Percentiles rank a stretch among this genome's conserved stretches.
These are phyloP conservation scores for Vulpes lagopus DNA, from an alignment of 2,113 vertebrate genomes.

Conservation along the genomic window DNA sequence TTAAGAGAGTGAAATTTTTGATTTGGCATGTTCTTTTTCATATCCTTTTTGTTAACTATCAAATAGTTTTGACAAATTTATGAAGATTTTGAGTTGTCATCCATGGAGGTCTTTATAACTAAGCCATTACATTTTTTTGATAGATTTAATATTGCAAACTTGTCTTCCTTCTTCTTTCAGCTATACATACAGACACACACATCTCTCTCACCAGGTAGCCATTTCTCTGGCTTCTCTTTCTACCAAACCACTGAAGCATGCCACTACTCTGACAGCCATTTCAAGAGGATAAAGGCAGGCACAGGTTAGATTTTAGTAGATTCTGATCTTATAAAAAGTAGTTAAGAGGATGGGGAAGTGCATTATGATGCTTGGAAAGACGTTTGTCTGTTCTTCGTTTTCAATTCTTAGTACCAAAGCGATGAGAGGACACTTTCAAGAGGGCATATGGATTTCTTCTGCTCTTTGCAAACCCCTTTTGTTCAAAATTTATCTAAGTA, in stretches of 20 bases:
- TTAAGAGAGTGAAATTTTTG: slow-evolving; percentile 52
- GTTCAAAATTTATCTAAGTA: slow-evolving; percentile 4
- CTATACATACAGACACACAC: neutral
- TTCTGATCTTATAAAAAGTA: slow-evolving; percentile 5
- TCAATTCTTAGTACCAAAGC: slow-evolving; percentile 1
- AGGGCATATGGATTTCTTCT: neutral
- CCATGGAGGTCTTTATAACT: slow-evolving; percentile 56
- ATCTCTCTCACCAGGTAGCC: neutral
- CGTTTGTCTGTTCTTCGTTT: neutral
- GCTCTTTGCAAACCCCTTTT: neutral
- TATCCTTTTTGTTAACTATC: neutral
- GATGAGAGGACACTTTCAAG: neutral
- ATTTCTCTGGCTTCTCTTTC: neutral
- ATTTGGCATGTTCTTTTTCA: neutral
- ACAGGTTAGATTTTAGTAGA: slow-evolving; percentile 22
- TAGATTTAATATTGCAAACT: slow-evolving; percentile 30
- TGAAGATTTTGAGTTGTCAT: slow-evolving; percentile 37
- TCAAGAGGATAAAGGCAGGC: slow-evolving; percentile 44
- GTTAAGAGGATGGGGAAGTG: neutral
- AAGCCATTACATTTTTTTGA: slow-evolving; percentile 54
- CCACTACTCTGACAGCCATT: slow-evolving; percentile 24
- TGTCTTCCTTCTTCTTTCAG: slow-evolving; percentile 17
- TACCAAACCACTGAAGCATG: slow-evolving; percentile 30
- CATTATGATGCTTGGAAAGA: neutral
- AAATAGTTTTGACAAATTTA: slow-evolving; percentile 51